These are phyloP conservation scores for Xenopus laevis DNA, from an alignment of 2,113 vertebrate species.

Conservation along the genomic window DNA sequence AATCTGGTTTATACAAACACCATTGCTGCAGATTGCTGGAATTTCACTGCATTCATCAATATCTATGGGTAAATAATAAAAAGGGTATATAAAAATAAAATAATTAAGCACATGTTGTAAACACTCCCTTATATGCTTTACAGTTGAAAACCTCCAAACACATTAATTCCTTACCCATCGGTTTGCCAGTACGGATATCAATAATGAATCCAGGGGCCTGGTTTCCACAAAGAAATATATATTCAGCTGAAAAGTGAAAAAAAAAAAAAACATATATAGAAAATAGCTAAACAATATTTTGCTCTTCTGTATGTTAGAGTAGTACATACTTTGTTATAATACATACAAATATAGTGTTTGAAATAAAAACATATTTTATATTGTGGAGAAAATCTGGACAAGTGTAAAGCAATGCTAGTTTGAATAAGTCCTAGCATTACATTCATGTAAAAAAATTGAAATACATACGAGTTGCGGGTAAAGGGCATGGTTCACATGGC, in stretches of 20 bases:
- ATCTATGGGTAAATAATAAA: slow-evolving; percentile 68
- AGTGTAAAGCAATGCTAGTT: too few species aligned
- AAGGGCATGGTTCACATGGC: slow-evolving; percentile 87
- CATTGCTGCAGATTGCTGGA: slow-evolving; percentile 79
- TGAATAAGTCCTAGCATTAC: too few species aligned
- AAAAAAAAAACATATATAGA: background rate
- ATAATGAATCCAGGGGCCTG: slow-evolving; percentile 84
- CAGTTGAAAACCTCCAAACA: background rate
- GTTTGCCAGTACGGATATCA: slow-evolving; percentile 85
- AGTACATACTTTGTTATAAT: too few species aligned
- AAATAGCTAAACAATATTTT: too few species aligned
- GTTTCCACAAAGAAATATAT: slow-evolving; percentile 86
- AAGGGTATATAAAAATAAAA: background rate
- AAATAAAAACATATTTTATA: too few species aligned
- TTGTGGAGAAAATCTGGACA: too few species aligned
- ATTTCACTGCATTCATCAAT: slow-evolving; percentile 91
- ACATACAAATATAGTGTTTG: too few species aligned
- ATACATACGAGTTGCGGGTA: slow-evolving; percentile 79
- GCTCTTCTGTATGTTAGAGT: too few species aligned
- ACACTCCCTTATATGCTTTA: background rate
- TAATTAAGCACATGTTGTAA: too few species aligned
- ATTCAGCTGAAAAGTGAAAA: slow-evolving; percentile 68
- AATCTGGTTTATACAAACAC: slow-evolving; percentile 89
- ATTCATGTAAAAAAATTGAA: too few species aligned
- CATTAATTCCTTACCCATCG: slow-evolving; percentile 70